phyloP scores from a whole-genome alignment of 2,797 vertebrate species.

The Poeciliopsis turneri region DNA sequence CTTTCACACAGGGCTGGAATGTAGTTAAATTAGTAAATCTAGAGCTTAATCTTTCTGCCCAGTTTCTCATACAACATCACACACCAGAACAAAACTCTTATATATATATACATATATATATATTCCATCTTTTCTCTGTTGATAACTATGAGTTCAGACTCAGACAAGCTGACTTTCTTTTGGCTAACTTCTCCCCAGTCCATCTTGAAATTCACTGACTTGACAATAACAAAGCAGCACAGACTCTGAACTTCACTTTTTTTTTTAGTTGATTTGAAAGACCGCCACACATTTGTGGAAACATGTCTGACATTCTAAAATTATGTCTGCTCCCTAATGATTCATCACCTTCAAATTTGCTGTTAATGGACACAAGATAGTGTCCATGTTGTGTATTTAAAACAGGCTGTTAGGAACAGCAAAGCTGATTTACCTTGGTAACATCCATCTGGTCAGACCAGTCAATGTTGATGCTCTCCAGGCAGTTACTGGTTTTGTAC shows the following conservation, averaged over 20 bases:
- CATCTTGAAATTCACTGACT: not conserved
- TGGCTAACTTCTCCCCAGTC: not conserved
- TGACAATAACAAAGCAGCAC: not conserved
- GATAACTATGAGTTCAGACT: not conserved
- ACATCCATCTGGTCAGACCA: slow-evolving; percentile 96
- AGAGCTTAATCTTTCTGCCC: not conserved
- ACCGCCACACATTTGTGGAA: not conserved
- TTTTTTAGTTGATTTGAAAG: not conserved
- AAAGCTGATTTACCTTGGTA: slow-evolving; percentile 84
- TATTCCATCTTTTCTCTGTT: not conserved
- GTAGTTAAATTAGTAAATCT: not conserved
- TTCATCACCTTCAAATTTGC: not conserved
- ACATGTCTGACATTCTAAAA: not conserved
- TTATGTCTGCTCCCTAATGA: not conserved
- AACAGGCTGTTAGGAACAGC: not conserved
- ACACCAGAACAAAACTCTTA: not conserved
- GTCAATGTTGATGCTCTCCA: slow-evolving; percentile 83
- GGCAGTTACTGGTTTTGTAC: slow-evolving; percentile 78
- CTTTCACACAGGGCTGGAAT: not conserved
- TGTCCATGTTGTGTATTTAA: not conserved
- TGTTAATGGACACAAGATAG: not conserved
- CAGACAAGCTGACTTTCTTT: not conserved
- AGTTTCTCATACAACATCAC: not conserved
- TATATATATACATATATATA: too few relatives aligned
- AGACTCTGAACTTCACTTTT: not conserved